Conservation (phyloP, 2,888 invertebrate genomes). For the Diadegma fenestrale region DNA sequence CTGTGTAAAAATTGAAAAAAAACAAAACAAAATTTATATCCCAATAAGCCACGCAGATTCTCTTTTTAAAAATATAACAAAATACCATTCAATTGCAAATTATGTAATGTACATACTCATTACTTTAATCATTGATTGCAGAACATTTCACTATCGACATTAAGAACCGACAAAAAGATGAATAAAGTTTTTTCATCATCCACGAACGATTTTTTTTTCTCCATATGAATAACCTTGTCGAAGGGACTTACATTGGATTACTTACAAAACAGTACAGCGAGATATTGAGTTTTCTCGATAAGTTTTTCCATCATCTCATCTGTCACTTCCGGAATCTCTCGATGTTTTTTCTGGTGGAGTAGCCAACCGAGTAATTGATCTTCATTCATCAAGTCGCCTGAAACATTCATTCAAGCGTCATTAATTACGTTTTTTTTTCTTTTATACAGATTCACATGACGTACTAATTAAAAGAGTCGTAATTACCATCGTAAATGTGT, state of each 20-base stretch:
- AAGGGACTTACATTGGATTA: conserved; percentile 78
- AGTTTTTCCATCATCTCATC: conserved; percentile 97
- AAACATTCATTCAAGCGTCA: conserved; percentile 12
- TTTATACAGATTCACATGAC: no score
- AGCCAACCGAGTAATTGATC: conserved; percentile 96
- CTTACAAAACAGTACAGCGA: conserved; percentile 97
- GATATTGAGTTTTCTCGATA: conserved; percentile 91
- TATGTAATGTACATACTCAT: not conserved
- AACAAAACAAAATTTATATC: not conserved
- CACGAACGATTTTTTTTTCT: conserved; percentile 4
- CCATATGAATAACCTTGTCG: conserved; percentile 44
- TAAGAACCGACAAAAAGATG: not conserved
- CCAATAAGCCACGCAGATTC: not conserved
- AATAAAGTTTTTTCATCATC: not conserved
- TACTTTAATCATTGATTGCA: not conserved
- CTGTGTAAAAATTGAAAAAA: conserved; percentile 84
- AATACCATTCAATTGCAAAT: not conserved
- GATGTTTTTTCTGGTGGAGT: conserved; percentile 95
- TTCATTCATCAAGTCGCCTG: conserved; percentile 95
- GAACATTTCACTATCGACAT: not conserved
- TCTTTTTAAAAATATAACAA: not conserved
- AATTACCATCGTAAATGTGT: conserved; percentile 87
- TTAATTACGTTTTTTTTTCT: not conserved
- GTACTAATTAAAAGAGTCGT: not conserved
- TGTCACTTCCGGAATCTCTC: conserved; percentile 96